Evolutionary conservation across 1,140 invertebrate species (phyloP), one percentile per base, ranked within the genome.

Genomic region (Drosophila sucinea): DNA sequence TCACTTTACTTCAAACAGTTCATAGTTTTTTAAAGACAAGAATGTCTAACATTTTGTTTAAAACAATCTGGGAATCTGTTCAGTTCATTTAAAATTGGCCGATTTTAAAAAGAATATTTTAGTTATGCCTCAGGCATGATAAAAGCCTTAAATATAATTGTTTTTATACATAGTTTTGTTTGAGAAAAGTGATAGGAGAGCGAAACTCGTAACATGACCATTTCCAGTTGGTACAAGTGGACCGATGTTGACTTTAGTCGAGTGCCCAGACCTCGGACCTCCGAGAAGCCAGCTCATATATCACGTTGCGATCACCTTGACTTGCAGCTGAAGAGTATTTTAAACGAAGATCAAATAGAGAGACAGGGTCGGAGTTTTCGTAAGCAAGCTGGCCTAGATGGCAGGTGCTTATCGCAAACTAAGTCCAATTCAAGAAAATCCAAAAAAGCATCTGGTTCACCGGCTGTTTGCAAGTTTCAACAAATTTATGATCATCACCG

Each of bases 381-480:
- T 0, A 86, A 79, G 40, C 69, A 55, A 38, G 83, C 83, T 0
- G 83, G 83, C 2, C 17, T 63, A 23, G 81, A 77, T 23, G 7
- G 44, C 6, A 25, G n/a, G 23, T 17, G 5, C 8, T 10, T 10
- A 63, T 25, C 23, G 40, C 7, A 10, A 40, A n/a, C 10, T n/a
- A 27, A 25, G 2, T 25, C 60, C n/a, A 38, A 33, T 27, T 4
- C 3, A 6, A 51, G 35, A 33, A 69, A 55, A n/a, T 4, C 7
- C 0, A 70, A 25, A 10, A 72, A 33, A n/a, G 4, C 44, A 10
- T 10, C 6, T 35, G 1, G 5, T 5, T 1, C 0, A 2, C 77
- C 69, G 0, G 32, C 41, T 0, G 68, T 56, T 3, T 74, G n/a
- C 8, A 5, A 65, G 0, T 67, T 61, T 1, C 73, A 80, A n/a